Base-by-base conservation (phyloP, 2,888 invertebrate genomes). In the Orthonevra nobilis region DNA sequence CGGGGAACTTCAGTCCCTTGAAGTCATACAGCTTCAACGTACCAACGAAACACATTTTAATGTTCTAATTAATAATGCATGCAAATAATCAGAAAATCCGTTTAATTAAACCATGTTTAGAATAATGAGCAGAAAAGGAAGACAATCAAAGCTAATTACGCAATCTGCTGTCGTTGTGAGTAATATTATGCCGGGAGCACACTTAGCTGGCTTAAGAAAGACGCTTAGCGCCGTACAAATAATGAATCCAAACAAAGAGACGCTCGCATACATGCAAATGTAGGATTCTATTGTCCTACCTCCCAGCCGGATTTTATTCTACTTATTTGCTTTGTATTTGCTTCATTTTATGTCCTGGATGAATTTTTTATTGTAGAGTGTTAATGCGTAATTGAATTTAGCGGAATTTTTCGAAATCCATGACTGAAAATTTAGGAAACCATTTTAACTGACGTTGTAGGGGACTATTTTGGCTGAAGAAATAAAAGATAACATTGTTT, bases 81-180 rank as follows among this genome's bases (percentile, higher is more conserved):
- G 61, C 61, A 70, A 60, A 40, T 63, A 63, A 61, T 61, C 52
- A 70, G 70, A 61, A 70, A 61, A 70, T 61, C 61, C 61, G 9
- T 52, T 52, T 70, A 70, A 70, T 70, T 70, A 61, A n/a, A 70
- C 44, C 61, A 70, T 61, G 70, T 61, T 70, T 61, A 54, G 70
- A 70, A 70, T 70, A 70, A 70, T 70, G 61, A 70, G 44, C 70
- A 38, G 52, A 36, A 52, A 61, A 70, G 46, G 28, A 61, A 54
- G 70, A 70, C 44, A 61, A 61, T 61, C 70, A 70, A 54, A 70
- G 70, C 52, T 61, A 70, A 70, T 70, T 70, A 70, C 38, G 46
- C 61, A 66, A 56, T 56, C 54, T 56, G 56, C 46, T 61, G 44
- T 61, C 70, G 38, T 61, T 61, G 61, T 61, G 44, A 52, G 70